Evolutionary conservation across 92 coral and sea anemone species (phyloP).

Genomic region (Desmophyllum pertusum): DNA sequence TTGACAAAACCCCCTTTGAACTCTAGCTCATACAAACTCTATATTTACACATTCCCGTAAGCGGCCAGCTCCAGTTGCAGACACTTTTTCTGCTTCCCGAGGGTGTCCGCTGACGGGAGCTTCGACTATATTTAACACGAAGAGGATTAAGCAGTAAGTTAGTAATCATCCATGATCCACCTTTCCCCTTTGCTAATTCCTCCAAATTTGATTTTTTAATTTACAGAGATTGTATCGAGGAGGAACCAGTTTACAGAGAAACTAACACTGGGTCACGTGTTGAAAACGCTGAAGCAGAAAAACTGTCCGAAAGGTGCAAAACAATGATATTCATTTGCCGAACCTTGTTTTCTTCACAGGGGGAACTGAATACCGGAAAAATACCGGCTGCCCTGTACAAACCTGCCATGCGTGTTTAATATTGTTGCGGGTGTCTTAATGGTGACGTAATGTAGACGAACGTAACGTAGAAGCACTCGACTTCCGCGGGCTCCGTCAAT

Average conservation of each 20-base stretch:
- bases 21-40: too few relatives aligned
- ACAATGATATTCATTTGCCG: neutral
- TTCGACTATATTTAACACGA: too few relatives aligned
- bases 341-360: neutral
- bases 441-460: neutral
- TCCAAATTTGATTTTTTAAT: neutral
- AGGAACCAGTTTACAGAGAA: neutral
- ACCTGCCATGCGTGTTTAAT: neutral
- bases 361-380: neutral
- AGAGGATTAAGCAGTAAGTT: too few relatives aligned
- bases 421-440: neutral
- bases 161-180: neutral
- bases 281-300: conserved; percentile 6
- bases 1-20: too few relatives aligned
- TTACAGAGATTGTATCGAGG: conserved; percentile 15
- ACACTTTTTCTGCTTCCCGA: too few relatives aligned
- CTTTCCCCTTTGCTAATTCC: neutral
- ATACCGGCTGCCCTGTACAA: neutral
- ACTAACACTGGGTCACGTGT: conserved; percentile 3
- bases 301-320: conserved; percentile 27
- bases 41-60: too few relatives aligned
- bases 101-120: too few relatives aligned
- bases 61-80: too few relatives aligned
- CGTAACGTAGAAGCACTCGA: too few relatives aligned
- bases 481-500: neutral